A percentile compares a stretch with the other conserved stretches of the same genome.
Conservation (phyloP, 2,888 invertebrate genomes). For the Ennomos fuscantarius region DNA sequence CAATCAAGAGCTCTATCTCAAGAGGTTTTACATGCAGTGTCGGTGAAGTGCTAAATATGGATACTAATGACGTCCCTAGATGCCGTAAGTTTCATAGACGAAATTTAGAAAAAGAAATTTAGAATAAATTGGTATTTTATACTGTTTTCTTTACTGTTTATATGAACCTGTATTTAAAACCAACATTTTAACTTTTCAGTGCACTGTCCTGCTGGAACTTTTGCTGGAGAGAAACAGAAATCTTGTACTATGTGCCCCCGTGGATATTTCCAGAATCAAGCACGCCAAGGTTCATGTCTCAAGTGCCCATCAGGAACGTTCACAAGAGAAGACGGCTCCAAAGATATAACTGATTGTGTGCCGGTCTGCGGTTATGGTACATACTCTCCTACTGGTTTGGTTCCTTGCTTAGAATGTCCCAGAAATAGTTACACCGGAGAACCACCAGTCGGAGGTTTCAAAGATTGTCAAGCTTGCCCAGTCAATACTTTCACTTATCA, state of each 20-base stretch:
- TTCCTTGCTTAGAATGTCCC: constrained; percentile 97
- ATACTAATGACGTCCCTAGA: constrained; percentile 95
- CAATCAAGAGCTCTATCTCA: constrained; percentile 92
- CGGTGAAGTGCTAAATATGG: constrained; percentile 97
- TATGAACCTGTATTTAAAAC: not conserved
- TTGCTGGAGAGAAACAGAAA: constrained; percentile 95
- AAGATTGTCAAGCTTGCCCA: constrained; percentile 97
- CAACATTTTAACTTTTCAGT: constrained; percentile 82
- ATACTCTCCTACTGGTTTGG: constrained; percentile 96
- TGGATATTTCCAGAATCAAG: constrained; percentile 97
- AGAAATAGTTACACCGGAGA: constrained; percentile 95
- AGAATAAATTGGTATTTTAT: not conserved
- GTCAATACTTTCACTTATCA: constrained; percentile 95
- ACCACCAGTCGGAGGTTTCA: constrained; percentile 95
- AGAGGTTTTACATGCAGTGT: constrained; percentile 97
- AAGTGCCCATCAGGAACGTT: constrained; percentile 97
- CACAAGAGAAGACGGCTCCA: constrained; percentile 95
- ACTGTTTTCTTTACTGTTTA: too few relatives aligned
- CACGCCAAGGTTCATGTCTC: constrained; percentile 95
- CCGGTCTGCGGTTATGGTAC: constrained; percentile 98
- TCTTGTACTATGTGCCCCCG: constrained; percentile 95
- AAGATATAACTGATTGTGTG: constrained; percentile 93
- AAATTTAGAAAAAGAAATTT: too few relatives aligned
- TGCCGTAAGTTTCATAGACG: constrained; percentile 89
- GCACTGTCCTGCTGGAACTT: constrained; percentile 98